A percentile compares a stretch with the other conserved stretches of the same genome.
phyloP scores from a whole-genome alignment of 1,140 invertebrate species.

The Musca vetustissima region DNA sequence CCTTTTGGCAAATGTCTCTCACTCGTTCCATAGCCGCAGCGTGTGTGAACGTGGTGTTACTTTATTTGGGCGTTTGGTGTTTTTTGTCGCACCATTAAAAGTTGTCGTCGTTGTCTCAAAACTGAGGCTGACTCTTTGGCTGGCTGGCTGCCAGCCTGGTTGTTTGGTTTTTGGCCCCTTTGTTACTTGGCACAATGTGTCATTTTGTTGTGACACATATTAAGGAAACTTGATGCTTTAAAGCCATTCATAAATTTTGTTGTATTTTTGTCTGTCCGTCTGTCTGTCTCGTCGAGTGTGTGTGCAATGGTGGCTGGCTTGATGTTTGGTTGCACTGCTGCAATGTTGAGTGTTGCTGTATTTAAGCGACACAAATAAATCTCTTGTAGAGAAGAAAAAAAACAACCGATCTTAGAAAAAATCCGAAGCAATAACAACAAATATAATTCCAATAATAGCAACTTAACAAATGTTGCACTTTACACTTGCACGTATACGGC shows the following conservation, averaged over 20 bases:
- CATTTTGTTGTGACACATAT: constrained; percentile 23
- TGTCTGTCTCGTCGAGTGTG: no score
- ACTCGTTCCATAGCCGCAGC: no score
- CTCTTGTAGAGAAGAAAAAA: neutral
- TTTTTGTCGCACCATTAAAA: neutral
- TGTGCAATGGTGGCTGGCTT: neutral
- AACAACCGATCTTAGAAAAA: neutral
- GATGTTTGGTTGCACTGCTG: neutral
- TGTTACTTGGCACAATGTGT: constrained; percentile 13
- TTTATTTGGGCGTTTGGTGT: constrained; percentile 17
- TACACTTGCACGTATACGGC: neutral
- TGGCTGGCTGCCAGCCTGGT: no score
- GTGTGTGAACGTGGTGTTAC: neutral
- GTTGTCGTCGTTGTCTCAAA: neutral
- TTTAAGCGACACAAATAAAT: constrained; percentile 22
- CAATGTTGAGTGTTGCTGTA: neutral
- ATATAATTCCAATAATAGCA: constrained; percentile 1
- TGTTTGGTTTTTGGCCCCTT: neutral
- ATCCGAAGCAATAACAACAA: neutral
- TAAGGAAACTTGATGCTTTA: constrained; percentile 22
- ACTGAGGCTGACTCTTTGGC: no score
- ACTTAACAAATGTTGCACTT: constrained; percentile 14
- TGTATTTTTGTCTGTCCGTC: neutral
- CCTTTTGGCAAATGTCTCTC: no score
- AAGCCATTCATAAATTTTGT: constrained; percentile 16